Conservation (phyloP, 2,888 invertebrate genomes). For the Meteorus cinctellus region DNA sequence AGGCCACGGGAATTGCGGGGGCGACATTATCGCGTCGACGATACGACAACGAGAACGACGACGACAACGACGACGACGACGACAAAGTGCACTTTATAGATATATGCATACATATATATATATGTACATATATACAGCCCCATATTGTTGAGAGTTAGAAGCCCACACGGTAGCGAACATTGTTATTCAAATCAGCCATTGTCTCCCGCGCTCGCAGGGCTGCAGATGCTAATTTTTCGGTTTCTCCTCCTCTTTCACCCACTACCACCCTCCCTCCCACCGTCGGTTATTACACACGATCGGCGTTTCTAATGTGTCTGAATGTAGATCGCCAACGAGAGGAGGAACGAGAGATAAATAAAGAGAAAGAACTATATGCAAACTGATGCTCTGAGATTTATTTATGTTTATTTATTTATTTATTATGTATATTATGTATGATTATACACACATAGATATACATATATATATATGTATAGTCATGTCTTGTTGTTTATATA, state of each 20-base stretch:
- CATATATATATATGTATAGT: conserved; percentile 14
- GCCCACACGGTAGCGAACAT: conserved; percentile 73
- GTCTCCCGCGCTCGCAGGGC: conserved; percentile 61
- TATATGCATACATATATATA: background rate
- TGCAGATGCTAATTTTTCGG: conserved; percentile 70
- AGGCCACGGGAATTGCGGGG: conserved; percentile 57
- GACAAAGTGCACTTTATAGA: conserved; percentile 12
- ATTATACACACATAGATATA: background rate
- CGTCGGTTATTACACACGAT: conserved; percentile 66
- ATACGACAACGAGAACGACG: conserved; percentile 23
- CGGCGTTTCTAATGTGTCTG: conserved; percentile 68
- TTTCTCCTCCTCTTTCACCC: conserved; percentile 48
- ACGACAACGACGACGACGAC: conserved; percentile 3
- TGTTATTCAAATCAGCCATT: conserved; percentile 73
- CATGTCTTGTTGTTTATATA: conserved; percentile 17
- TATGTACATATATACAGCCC: conserved; percentile 30
- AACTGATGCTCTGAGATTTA: conserved; percentile 1
- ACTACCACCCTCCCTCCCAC: background rate
- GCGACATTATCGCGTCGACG: conserved; percentile 50
- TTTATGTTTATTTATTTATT: conserved; percentile 24
- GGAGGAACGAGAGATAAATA: background rate
- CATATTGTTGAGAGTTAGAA: conserved; percentile 63
- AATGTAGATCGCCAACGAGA: conserved; percentile 59
- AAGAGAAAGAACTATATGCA: conserved; percentile 7
- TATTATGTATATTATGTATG: background rate